Evolutionary conservation across 2,113 vertebrate genomes (phyloP).

Genomic region (Melanotaenia duboulayi): DNA sequence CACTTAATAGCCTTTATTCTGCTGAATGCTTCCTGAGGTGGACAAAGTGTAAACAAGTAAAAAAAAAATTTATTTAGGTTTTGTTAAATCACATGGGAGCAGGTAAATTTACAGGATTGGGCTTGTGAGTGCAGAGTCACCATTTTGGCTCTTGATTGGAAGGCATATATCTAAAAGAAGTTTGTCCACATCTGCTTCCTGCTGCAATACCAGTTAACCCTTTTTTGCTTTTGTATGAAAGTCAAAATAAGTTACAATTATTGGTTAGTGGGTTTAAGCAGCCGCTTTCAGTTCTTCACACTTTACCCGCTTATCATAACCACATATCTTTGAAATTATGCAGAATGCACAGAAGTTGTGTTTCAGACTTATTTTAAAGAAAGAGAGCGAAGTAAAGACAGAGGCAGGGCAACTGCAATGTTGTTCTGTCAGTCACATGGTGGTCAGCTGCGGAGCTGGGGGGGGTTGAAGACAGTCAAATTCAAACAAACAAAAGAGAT

Average conservation of each 20-base stretch:
- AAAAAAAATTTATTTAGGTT: background rate
- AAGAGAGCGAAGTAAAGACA: background rate
- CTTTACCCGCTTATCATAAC: background rate
- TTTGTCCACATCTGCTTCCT: conserved; percentile 74
- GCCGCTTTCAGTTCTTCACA: background rate
- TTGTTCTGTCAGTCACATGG: background rate
- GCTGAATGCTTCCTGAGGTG: background rate
- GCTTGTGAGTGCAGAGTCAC: background rate
- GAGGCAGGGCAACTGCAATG: conserved; percentile 22
- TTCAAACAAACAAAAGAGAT: too few species aligned
- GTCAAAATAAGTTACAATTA: background rate
- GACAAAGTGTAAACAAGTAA: background rate
- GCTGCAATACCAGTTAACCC: conserved; percentile 18
- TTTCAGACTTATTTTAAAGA: background rate
- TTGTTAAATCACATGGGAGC: background rate
- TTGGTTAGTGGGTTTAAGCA: background rate
- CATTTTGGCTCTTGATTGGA: background rate
- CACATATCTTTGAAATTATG: background rate
- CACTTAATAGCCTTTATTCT: background rate
- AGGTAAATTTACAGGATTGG: too few species aligned
- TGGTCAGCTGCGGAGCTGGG: conserved; percentile 10
- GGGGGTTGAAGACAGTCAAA: background rate
- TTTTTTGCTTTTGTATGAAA: background rate
- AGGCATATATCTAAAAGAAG: conserved; percentile 25
- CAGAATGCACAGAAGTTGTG: background rate